Conservation (phyloP, 2,797 vertebrate genomes). For the Telmatherina bonti region DNA sequence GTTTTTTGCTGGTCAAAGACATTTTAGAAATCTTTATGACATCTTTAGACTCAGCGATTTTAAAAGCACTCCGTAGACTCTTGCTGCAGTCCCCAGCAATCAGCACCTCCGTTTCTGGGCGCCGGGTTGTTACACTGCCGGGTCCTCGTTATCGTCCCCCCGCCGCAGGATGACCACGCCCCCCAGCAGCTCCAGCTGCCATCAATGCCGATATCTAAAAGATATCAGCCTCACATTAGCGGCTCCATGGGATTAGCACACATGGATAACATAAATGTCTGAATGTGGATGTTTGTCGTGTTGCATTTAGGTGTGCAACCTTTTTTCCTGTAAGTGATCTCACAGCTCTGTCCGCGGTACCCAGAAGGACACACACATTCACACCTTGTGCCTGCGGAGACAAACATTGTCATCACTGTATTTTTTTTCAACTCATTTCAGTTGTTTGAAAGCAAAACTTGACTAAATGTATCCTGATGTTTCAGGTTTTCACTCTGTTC, state of each 20-base stretch:
- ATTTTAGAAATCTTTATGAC: slow-evolving; percentile 10
- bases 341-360: slow-evolving; percentile 86
- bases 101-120: slow-evolving; percentile 77
- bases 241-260: not conserved
- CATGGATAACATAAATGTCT: not conserved
- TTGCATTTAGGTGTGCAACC: slow-evolving; percentile 71
- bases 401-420: slow-evolving; percentile 6
- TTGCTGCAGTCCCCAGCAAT: slow-evolving; percentile 81
- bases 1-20: not conserved
- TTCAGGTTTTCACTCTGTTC: too few relatives aligned
- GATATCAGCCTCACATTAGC: not conserved
- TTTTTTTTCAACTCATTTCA: not conserved
- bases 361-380: slow-evolving; percentile 92
- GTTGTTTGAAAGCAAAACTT: not conserved
- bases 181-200: slow-evolving; percentile 95
- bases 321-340: slow-evolving; percentile 79
- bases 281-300: too few relatives aligned
- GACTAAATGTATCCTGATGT: too few relatives aligned
- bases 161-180: slow-evolving; percentile 86
- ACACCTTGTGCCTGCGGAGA: slow-evolving; percentile 85
- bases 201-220: slow-evolving; percentile 82
- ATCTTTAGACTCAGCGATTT: not conserved
- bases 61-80: slow-evolving; percentile 78
- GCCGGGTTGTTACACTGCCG: slow-evolving; percentile 89
- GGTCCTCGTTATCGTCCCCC: slow-evolving; percentile 78